Base-by-base conservation (phyloP, 1,140 invertebrate genomes). In the Drosophila bocki region DNA sequence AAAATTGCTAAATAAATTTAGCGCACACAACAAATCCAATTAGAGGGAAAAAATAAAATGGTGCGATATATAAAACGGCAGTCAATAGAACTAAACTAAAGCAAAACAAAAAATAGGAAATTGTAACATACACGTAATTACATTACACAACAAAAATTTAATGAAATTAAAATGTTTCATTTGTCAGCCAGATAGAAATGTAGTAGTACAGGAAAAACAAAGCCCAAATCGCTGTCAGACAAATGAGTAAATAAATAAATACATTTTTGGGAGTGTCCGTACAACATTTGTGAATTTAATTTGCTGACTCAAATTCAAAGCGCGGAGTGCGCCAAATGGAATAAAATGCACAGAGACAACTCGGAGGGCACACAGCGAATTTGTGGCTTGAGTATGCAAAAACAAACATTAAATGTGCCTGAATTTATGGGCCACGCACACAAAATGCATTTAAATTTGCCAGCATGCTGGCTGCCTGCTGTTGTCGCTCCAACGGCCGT, bases 141-240 rank as follows among this genome's bases (percentile, higher is more conserved):
- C 65, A 81, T 78, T 85, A 62, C 63, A 69, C 58, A 67, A 65
- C 61, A 81, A 80, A 62, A 35, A 68, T 70, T 47, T 81, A 84
- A 85, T 85, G 82, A 84, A 85, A 85, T 85, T 85, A 85, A 85
- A 85, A 84, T 75, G 82, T 85, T 85, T 78, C 74, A 84, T 71
- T 85, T 81, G 70, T 63, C 58, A 51, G 68, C 56, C 70, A 64
- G 53, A 56, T 56, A 56, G 35, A 54, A 48, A 48, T n/a, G 12
- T 39, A 12, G 2, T n/a, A 0, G 53, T n/a, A 15, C 13, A 22
- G 53, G 22, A 35, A 65, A 35, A 60, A 47, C 68, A 61, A 61
- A 54, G 35, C 29, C 53, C 7, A 42, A 47, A 59, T 57, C 68
- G 32, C 62, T 67, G 78, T 57, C 33, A 57, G 51, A 69, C 65